phyloP scores from a whole-genome alignment of 2,113 vertebrate species.

The Crotalus tigris region DNA sequence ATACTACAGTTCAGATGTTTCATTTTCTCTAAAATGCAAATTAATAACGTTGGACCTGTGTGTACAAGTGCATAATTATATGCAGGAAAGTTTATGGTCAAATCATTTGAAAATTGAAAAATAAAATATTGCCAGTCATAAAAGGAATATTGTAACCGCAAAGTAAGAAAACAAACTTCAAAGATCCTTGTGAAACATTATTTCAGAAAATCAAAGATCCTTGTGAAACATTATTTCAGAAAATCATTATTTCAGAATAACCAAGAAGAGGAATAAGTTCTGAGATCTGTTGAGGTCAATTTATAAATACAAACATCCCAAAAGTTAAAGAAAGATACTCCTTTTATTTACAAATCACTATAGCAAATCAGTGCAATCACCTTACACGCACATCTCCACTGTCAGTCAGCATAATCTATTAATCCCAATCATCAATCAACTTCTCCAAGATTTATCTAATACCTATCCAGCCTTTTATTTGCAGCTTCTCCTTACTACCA shows the following conservation, averaged over 20 bases:
- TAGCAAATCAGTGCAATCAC: not conserved
- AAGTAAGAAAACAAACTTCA: not conserved
- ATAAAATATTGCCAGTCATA: not conserved
- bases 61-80: not conserved
- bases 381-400: not conserved
- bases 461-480: not conserved
- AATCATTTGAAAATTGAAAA: not conserved
- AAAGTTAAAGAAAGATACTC: not conserved
- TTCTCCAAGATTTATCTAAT: not conserved
- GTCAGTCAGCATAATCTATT: not conserved
- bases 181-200: not conserved
- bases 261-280: not conserved
- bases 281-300: not conserved
- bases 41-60: not conserved
- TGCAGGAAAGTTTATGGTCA: not conserved
- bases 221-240: not conserved
- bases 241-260: not conserved
- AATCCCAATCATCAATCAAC: not conserved
- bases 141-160: not conserved
- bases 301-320: not conserved
- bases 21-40: no score
- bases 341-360: not conserved
- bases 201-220: not conserved
- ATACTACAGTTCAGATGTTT: not conserved
- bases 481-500: not conserved